Evolutionary conservation across 2,797 vertebrate genomes (phyloP).

Genomic region (Mus caroli): DNA sequence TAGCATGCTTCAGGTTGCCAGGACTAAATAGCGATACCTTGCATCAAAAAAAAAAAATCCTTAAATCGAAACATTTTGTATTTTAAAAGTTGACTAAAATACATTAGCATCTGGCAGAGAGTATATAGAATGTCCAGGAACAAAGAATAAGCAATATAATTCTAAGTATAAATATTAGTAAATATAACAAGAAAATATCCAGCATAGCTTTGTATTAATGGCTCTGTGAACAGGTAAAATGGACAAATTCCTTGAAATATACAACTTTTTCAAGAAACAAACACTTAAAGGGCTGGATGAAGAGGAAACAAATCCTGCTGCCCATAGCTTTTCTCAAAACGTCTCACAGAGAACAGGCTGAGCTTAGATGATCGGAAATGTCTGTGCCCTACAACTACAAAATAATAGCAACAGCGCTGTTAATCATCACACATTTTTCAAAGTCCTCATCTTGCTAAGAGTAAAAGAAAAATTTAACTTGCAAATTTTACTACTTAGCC

Average conservation of each 20-base stretch:
- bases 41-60: not conserved
- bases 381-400: not conserved
- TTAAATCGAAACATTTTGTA: not conserved
- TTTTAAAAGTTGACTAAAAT: slow-evolving; percentile 56
- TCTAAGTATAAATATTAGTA: slow-evolving; percentile 16
- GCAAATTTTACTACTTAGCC: not conserved
- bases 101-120: slow-evolving; percentile 1
- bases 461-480: slow-evolving; percentile 40
- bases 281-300: not conserved
- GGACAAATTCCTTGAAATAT: not conserved
- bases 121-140: slow-evolving; percentile 34
- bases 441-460: slow-evolving; percentile 32
- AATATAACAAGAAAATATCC: not conserved
- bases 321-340: not conserved
- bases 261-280: not conserved
- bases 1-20: not conserved
- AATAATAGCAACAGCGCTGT: not conserved
- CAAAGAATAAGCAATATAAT: not conserved
- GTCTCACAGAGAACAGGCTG: slow-evolving; percentile 22
- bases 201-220: slow-evolving; percentile 26
- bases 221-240: slow-evolving; percentile 1
- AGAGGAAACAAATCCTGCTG: slow-evolving; percentile 30
- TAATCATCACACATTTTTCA: not conserved
- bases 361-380: not conserved
- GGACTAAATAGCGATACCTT: not conserved